Conservation (phyloP, 2,797 vertebrate species). For the Premnoplex brunnescens region DNA sequence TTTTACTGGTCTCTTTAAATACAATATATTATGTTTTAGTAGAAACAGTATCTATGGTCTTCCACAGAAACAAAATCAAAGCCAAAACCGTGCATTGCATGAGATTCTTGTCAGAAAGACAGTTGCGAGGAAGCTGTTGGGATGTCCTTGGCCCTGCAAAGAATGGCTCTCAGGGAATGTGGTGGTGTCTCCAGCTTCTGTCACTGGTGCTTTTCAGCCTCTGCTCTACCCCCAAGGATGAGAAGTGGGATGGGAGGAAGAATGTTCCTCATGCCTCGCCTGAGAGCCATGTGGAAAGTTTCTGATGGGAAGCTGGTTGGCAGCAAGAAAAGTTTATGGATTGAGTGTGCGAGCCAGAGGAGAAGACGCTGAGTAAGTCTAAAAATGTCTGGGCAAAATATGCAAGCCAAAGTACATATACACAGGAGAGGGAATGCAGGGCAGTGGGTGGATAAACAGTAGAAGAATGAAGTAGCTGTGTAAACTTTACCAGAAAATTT, state of each 20-base stretch:
- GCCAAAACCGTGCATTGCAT: not conserved
- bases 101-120: not conserved
- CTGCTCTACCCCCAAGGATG: not conserved
- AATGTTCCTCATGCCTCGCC: not conserved
- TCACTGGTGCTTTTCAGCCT: not conserved
- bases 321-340: slow-evolving; percentile 21
- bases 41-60: not conserved
- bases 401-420: slow-evolving; percentile 15
- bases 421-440: not conserved
- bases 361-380: slow-evolving; percentile 34
- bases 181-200: not conserved
- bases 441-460: slow-evolving; percentile 2
- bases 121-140: not conserved
- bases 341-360: not conserved
- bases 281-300: slow-evolving; percentile 21
- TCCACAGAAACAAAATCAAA: not conserved
- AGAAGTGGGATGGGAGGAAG: not conserved
- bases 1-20: not conserved
- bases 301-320: slow-evolving; percentile 42
- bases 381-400: slow-evolving; percentile 3
- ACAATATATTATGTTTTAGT: not conserved
- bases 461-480: slow-evolving; percentile 13
- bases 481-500: slow-evolving; percentile 36
- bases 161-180: not conserved
- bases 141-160: not conserved